Evolutionary conservation across 2,888 invertebrate species (phyloP), one percentile per base, ranked within the genome.

Genomic region (Latrodectus elegans): DNA sequence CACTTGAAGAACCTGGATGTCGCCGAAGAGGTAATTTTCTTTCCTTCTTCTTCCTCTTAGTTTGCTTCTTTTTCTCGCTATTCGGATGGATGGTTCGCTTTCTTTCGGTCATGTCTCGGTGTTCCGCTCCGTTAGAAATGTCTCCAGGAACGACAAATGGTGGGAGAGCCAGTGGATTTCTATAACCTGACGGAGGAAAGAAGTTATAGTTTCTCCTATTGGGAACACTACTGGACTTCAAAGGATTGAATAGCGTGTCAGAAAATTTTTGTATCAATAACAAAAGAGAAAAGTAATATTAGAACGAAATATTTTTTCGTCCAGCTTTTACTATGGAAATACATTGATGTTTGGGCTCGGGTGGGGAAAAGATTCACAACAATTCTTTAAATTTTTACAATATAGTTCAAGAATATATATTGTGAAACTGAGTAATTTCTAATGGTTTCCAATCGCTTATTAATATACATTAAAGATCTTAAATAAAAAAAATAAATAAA

Each of bases 1-100:
- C 96, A 96, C 90, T 96, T 98, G 91, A 97, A 97, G 92, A 97
- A 99, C 92, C 93, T 98, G 91, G 96, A 97, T 92, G 96, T 97
- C 3, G 98, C 99, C 38, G 98, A 98, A 93, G 95, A 95, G 92
- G 97, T 97, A 92, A 94, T 84, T 84, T 78, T 72, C 75, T 75
- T 55, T 60, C 77, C 71, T 74, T 67, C 8, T 74, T 26, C 82
- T 70, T 64, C 72, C 52, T 51, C 49, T 17, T 60, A 51, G 71
- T 71, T n/a, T 86, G 64, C 72, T 72, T 55, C 55, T 68, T 65
- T 15, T 80, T 51, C 60, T 49, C 60, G 49, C 26, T 53, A 14
- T 53, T 68, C 75, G 82, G 68, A 55, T 67, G 82, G 75, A 67
- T 74, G 55, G 67, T 70, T 74, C 55, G 74, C 74, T 82, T 82